Base-by-base conservation (phyloP, 2,888 invertebrate genomes). In the Aleiodes testaceus region DNA sequence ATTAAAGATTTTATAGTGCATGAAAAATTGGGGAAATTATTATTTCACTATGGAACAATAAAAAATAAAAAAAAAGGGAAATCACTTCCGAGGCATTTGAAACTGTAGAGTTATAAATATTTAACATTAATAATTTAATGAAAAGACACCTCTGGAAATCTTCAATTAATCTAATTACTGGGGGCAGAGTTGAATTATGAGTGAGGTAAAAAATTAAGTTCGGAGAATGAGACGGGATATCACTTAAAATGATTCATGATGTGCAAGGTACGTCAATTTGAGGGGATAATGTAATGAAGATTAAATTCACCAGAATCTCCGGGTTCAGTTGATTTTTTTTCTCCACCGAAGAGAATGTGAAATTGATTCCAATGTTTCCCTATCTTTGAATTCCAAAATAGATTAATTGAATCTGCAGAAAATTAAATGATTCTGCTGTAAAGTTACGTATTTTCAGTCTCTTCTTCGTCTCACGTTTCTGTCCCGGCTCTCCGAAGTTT, bases 231-330 rank as follows among this genome's bases (percentile, higher is more conserved):
- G 55, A 22, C 36, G 36, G n/a, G 55, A 55, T 55, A 55, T 55
- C 26, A 26, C 26, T 30, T 36, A 30, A 55, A 55, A 55, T 55
- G 55, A 55, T 55, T 55, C 55, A 55, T 55, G 36, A 55, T 36
- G 55, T 14, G 12, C 26, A 26, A 55, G 55, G 14, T 55, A 14
- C 26, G 36, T 55, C 55, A 14, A 55, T 55, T 55, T 55, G n/a
- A 55, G 12, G 55, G 1, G n/a, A 36, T 12, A n/a, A 30, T 36
- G 36, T 14, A 55, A 55, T 55, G 53, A 53, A 53, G 7, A 55
- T 55, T 55, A 30, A 55, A 55, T 55, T 36, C 14, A 30, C 30
- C n/a, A n/a, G 11, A 5, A 14, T 14, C 26, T 55, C 14, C 12
- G 22, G 30, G 30, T 55, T 55, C 6, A 36, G 6, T 36, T 2